A percentile compares a stretch with the other conserved stretches of the same genome.
These are phyloP conservation scores for Rhimphoctona megacephalus DNA, from an alignment of 2,888 invertebrate genomes.

Conservation along the genomic window DNA sequence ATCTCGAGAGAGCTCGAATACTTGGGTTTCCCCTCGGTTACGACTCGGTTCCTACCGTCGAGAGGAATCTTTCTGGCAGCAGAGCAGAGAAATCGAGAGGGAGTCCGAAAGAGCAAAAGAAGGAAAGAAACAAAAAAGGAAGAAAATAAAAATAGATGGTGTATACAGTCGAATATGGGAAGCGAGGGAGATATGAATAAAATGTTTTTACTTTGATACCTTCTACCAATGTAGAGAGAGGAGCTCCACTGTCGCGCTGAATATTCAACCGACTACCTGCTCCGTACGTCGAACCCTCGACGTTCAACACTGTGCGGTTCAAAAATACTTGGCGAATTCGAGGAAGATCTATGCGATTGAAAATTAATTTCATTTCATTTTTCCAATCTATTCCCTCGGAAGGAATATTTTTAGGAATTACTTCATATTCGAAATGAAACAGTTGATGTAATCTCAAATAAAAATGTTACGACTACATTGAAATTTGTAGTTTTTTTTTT, in stretches of 20 bases:
- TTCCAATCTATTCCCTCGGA: neutral
- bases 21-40: constrained; percentile 18
- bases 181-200: constrained; percentile 37
- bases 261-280: constrained; percentile 57
- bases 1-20: constrained; percentile 21
- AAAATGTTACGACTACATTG: neutral
- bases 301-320: neutral
- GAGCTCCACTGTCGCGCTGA: constrained; percentile 12
- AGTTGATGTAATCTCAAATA: neutral
- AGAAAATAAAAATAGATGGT: constrained; percentile 1
- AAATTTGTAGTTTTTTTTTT: neutral
- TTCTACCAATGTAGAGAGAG: constrained; percentile 12
- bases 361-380: neutral
- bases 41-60: constrained; percentile 32
- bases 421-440: neutral
- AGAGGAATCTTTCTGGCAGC: constrained; percentile 18
- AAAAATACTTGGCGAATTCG: constrained; percentile 17
- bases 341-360: constrained; percentile 12
- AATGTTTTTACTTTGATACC: constrained; percentile 37
- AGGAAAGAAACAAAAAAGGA: constrained; percentile 1
- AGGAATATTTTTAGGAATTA: neutral
- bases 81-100: constrained; percentile 39
- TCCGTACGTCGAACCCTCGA: neutral
- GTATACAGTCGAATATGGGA: neutral
- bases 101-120: constrained; percentile 16